Base-by-base conservation (phyloP, 2,888 invertebrate species). In the Diarsia dahlii region DNA sequence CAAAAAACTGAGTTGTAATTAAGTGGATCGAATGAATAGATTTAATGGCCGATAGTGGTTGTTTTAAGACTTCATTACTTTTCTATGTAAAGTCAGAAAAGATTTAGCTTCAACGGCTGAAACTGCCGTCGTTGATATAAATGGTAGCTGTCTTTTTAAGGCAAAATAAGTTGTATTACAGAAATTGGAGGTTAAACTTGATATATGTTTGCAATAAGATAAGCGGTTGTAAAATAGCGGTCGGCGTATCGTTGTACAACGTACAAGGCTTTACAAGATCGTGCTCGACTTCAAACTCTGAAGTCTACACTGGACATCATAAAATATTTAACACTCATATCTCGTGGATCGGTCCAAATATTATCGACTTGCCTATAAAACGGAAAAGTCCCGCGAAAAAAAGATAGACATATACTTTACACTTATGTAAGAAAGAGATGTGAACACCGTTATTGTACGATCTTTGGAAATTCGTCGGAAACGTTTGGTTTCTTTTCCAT, bases 281-380 rank as follows among this genome's bases (percentile, higher is more conserved):
- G 71, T 80, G 80, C 76, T 80, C 86, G 80, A 89, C 88, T 90
- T 89, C 88, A 89, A 92, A 91, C 90, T 87, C 88, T 89, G 88
- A 90, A 81, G 91, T 92, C 89, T 89, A 91, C 91, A 92, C 93
- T 93, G 95, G 95, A 95, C 95, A 94, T 93, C 94, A 94, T 96
- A 96, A 95, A 96, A 96, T 95, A 95, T 96, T 95, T 95, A 95
- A 94, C 94, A 95, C 95, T 93, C 93, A 94, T 95, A 95, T 95
- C 94, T 94, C 89, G 90, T 88, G 85, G 90, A 94, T 93, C 93
- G 93, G 93, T 93, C 94, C 93, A 93, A 95, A 95, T 95, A 96
- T 96, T 96, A 96, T 96, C 95, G 95, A 94, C 94, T 94, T 86
- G 93, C 90, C 93, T 93, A 95, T 96, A 96, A 96, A 96, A 95